Base-by-base conservation (phyloP, 2,797 vertebrate genomes). In the Sebastes kiyomatsui region DNA sequence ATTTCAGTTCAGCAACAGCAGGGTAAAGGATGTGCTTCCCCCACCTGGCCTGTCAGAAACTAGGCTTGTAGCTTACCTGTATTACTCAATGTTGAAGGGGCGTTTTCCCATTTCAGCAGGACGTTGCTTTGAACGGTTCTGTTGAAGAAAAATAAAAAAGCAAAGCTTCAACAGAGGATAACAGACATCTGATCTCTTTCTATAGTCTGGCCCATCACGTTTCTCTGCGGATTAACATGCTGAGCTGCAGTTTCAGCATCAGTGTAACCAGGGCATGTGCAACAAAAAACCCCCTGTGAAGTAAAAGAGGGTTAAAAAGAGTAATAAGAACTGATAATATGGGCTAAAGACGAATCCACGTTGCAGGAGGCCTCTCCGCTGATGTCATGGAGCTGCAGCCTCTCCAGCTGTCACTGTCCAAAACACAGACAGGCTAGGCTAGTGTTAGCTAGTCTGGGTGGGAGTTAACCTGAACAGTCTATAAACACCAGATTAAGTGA, bases 391-490 rank as follows among this genome's bases (percentile, higher is more conserved):
- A 72, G 82, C 83, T 79, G 77, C 62, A 88, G 72, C 64, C 80
- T 56, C 80, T 56, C 42, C 92, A 94, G 92, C 93, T 94, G 94
- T 94, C 94, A 94, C 92, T 86, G 81, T 88, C 82, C 92, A 92
- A 92, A 93, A 95, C 90, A 94, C 84, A 81, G 49, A 67, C 89
- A 75, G 33, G 91, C 93, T 91, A 92, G 58, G 90, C 93, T 93
- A 94, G 72, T 88, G 93, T 91, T 94, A 94, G 94, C 93, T 18
- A 33, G 86, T 75, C 85, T 87, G 81, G 84, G 74, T 90, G 86
- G 82, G 80, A 90, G 79, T 90, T 80, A 56, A 80, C 79, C 72
- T 61, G 32, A 81, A 42, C 62, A 64, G 58, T 67, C 18, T 35
- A 13, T 38, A 16, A 66, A 66, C 18, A 33, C 13, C 10, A 23